phyloP scores from a whole-genome alignment of 2,113 vertebrate species.

The Platichthys flesus region DNA sequence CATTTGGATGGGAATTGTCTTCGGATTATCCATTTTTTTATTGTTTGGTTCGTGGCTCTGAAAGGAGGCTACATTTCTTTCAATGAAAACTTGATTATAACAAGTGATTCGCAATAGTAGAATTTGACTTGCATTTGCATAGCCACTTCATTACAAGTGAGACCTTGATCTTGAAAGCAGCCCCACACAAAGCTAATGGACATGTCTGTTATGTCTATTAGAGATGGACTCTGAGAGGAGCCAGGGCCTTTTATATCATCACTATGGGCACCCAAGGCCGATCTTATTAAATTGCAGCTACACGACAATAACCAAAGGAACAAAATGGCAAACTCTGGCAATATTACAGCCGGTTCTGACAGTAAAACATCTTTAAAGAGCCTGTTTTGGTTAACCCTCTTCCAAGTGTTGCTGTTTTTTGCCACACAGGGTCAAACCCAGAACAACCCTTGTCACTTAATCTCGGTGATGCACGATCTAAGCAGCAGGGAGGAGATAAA shows the following conservation, averaged over 20 bases:
- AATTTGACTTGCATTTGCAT: slow-evolving; percentile 75
- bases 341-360: slow-evolving; percentile 11
- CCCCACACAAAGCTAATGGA: slow-evolving; percentile 74
- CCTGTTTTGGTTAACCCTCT: slow-evolving; percentile 54
- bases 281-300: slow-evolving; percentile 60
- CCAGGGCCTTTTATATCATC: slow-evolving; percentile 58
- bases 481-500: slow-evolving; percentile 43
- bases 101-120: slow-evolving; percentile 71
- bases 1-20: slow-evolving; percentile 78
- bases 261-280: slow-evolving; percentile 37
- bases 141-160: slow-evolving; percentile 79
- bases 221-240: slow-evolving; percentile 53
- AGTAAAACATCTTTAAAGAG: slow-evolving; percentile 9
- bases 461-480: slow-evolving; percentile 46
- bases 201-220: slow-evolving; percentile 66
- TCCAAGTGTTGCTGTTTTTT: slow-evolving; percentile 41
- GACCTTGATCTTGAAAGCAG: slow-evolving; percentile 80
- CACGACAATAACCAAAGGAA: slow-evolving; percentile 29
- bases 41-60: slow-evolving; percentile 69
- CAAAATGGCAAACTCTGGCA: slow-evolving; percentile 39
- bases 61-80: slow-evolving; percentile 70
- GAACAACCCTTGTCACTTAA: slow-evolving; percentile 59
- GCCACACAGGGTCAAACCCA: slow-evolving; percentile 51
- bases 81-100: slow-evolving; percentile 76
- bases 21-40: slow-evolving; percentile 75